Conservation (phyloP, 2,797 vertebrate genomes). For the Anolis apletophallus region DNA sequence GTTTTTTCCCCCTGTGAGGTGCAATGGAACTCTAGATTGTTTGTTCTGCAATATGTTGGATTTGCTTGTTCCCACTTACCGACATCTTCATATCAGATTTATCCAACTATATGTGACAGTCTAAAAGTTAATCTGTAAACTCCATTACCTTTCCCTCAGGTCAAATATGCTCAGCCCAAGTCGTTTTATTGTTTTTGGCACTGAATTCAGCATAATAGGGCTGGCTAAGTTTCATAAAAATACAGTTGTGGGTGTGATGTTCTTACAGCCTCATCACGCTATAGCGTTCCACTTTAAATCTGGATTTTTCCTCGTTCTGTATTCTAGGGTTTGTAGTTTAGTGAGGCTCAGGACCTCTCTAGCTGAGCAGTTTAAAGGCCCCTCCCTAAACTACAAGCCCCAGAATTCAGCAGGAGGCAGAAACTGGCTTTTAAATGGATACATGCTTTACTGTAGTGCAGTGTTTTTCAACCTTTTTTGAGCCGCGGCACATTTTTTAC, state of each 20-base stretch:
- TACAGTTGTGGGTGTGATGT: neutral
- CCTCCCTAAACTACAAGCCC: too few relatives aligned
- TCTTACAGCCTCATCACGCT: too few relatives aligned
- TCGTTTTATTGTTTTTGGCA: neutral
- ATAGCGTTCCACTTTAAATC: too few relatives aligned
- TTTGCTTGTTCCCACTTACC: constrained; percentile 37
- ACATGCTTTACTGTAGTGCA: too few relatives aligned
- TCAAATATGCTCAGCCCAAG: neutral
- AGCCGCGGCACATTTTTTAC: too few relatives aligned
- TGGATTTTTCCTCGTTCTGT: too few relatives aligned
- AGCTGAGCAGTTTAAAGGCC: too few relatives aligned
- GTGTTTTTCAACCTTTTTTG: too few relatives aligned
- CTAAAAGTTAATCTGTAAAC: constrained; percentile 34
- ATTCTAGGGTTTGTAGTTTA: too few relatives aligned
- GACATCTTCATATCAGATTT: constrained; percentile 16
- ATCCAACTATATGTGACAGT: constrained; percentile 27
- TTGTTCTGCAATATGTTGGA: constrained; percentile 45
- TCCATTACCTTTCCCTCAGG: constrained; percentile 34
- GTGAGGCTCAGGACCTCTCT: too few relatives aligned
- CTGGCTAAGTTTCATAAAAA: neutral
- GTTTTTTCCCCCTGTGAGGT: constrained; percentile 24
- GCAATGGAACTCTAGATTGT: neutral
- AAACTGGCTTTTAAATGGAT: too few relatives aligned
- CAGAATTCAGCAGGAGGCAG: too few relatives aligned
- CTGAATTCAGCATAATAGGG: neutral